Evolutionary conservation across 2,113 vertebrate species (phyloP), one percentile per base, ranked within the genome.

Genomic region (Cebidichthys violaceus): DNA sequence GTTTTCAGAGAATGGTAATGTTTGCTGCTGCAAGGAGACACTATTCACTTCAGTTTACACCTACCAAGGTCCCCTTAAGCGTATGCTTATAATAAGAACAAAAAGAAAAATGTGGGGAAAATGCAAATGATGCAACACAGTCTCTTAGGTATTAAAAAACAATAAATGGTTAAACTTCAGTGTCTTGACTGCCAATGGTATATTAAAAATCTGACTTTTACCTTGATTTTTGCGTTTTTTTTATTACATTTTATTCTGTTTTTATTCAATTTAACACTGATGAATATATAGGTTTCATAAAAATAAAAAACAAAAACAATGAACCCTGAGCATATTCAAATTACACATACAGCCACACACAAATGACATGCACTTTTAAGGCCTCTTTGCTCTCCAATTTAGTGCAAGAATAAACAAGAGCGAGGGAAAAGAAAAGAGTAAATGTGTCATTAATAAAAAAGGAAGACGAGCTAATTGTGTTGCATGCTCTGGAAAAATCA

Each of bases 401-500:
- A 86, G 79, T 2, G 55, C 66, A 86, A 89, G 90, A 88, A 86
- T 86, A 90, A 91, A 91, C 90, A 89, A 80, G 83, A 70, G 84
- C 70, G 60, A 65, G 88, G 61, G 75, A n/a, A 95, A 96, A 95
- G 95, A 96, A 95, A 96, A 93, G 93, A 90, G 95, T 92, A 92
- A 95, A 97, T 97, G 95, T 95, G 96, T 95, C 95, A 95, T 96
- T 96, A 97, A 97, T 95, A 92, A 94, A 92, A 90, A 94, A 92
- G 90, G 96, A 96, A 93, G 87, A 96, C 92, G 79, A 91, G 95
- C 94, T 97, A 97, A 98, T 97, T 97, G 95, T 92, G 96, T 95
- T 95, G 95, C 94, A 96, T 96, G 97, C 96, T 95, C 95, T 95
- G 96, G 95, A 97, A 96, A 97, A 98, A 97, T 96, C 96, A 97